A percentile compares a stretch with the other conserved stretches of the same genome.
Conservation (phyloP, 2,888 invertebrate species). For the Tinea pellionella region DNA sequence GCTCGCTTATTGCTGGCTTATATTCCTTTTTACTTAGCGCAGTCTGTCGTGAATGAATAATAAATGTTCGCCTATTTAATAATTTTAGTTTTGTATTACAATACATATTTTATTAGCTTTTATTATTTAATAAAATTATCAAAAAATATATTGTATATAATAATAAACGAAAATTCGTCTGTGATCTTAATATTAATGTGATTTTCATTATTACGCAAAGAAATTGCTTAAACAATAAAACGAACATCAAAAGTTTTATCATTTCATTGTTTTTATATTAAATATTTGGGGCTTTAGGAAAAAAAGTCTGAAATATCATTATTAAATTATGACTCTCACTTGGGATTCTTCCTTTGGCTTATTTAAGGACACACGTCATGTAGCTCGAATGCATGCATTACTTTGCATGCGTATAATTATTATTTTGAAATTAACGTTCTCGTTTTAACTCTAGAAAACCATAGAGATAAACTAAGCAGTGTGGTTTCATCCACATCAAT, state of each 20-base stretch:
- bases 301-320: neutral
- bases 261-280: too few relatives aligned
- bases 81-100: neutral
- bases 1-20: neutral
- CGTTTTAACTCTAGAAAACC: too few relatives aligned
- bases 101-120: neutral
- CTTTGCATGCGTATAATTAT: too few relatives aligned
- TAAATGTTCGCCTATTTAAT: neutral
- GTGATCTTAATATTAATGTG: too few relatives aligned
- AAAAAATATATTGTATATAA: neutral
- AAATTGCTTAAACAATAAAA: neutral
- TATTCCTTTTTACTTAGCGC: neutral
- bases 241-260: neutral
- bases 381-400: conserved; percentile 15
- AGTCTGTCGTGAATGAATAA: conserved; percentile 3
- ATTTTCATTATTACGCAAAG: neutral
- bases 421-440: too few relatives aligned
- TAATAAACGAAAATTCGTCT: too few relatives aligned
- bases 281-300: neutral
- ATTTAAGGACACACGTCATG: too few relatives aligned
- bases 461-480: too few relatives aligned
- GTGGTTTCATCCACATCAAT: too few relatives aligned
- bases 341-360: neutral
- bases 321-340: neutral
- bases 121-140: neutral